A percentile compares a stretch with the other conserved stretches of the same genome.
Conservation (phyloP, 2,797 vertebrate genomes). For the Threskiornis aethiopicus region DNA sequence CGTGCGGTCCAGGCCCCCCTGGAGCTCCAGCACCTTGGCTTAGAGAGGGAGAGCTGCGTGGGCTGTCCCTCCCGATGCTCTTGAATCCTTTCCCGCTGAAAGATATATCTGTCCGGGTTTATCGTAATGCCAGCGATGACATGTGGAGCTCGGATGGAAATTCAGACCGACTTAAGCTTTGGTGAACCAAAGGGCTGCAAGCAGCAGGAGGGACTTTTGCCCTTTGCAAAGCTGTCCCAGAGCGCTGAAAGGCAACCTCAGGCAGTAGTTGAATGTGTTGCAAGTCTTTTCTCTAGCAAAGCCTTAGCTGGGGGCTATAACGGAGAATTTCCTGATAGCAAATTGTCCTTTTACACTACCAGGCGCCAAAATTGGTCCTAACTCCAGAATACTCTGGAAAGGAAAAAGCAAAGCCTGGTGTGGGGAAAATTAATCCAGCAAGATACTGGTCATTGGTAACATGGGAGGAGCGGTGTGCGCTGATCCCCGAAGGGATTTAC, state of each 20-base stretch:
- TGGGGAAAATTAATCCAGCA: background rate
- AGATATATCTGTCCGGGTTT: background rate
- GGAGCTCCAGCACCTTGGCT: background rate
- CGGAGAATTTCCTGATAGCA: background rate
- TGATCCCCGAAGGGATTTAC: background rate
- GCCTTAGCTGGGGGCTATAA: background rate
- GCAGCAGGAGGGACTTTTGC: background rate
- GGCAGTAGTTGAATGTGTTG: background rate
- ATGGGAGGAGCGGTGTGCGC: background rate
- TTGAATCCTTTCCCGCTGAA: background rate
- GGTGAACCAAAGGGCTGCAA: background rate
- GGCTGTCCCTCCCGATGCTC: background rate
- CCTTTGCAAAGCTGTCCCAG: background rate
- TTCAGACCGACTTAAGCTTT: background rate
- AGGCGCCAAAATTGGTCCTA: background rate
- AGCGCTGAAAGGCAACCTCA: rapidly evolving
- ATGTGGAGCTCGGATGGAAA: background rate
- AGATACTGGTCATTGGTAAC: background rate
- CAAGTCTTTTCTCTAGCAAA: background rate
- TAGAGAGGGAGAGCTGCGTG: background rate
- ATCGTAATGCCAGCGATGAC: background rate
- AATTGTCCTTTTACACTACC: background rate
- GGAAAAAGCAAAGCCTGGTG: background rate
- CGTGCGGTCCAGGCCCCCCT: rapidly evolving
- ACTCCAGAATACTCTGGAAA: background rate